Conservation (phyloP, 2,797 vertebrate species). For the Allobates femoralis region DNA sequence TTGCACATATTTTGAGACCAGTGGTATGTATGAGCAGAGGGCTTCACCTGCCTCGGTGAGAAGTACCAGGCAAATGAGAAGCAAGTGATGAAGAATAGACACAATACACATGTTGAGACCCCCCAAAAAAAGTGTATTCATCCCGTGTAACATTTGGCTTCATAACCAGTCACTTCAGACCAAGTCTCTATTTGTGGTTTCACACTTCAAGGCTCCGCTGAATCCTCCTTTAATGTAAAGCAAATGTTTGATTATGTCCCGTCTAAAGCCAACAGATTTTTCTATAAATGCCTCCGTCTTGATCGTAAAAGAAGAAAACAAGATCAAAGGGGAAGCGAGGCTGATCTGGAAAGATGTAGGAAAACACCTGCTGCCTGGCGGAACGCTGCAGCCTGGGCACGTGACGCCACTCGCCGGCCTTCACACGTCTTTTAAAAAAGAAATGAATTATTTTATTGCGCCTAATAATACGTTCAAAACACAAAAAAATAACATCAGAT, state of each 20-base stretch:
- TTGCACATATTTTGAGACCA: no score
- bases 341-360: conserved; percentile 44
- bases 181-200: conserved; percentile 31
- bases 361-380: conserved; percentile 65
- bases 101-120: no score
- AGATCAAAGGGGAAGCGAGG: conserved; percentile 61
- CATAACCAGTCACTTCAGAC: conserved; percentile 12
- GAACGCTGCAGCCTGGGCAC: conserved; percentile 46
- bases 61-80: no score
- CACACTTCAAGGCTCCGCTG: conserved; percentile 46
- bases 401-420: conserved; percentile 41
- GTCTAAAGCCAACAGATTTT: conserved; percentile 48
- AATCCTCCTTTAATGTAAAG: conserved; percentile 56
- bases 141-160: background rate
- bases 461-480: background rate
- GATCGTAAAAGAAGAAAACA: conserved; percentile 40
- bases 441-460: conserved; percentile 19
- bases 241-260: conserved; percentile 55
- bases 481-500: conserved; percentile 6
- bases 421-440: background rate
- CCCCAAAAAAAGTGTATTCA: conserved; percentile 2
- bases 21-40: no score
- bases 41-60: no score
- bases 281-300: conserved; percentile 48
- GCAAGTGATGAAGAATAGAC: no score